Evolutionary conservation across 2,113 vertebrate species (phyloP), one percentile per base, ranked within the genome.

Genomic region (Colistium nudipinnis): DNA sequence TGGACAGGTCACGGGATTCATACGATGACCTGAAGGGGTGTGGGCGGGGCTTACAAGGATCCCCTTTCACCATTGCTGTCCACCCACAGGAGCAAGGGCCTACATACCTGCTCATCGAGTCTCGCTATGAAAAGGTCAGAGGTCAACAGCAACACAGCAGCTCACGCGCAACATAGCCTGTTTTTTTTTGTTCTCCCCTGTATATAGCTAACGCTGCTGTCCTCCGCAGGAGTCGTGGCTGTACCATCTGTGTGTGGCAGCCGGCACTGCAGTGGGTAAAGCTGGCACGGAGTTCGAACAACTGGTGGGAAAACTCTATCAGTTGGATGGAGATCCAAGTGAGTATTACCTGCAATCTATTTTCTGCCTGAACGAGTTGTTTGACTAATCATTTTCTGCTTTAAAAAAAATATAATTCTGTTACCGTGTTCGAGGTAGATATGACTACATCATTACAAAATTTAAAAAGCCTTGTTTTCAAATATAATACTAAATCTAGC

Each of bases 241-340:
- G 74, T 99, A 98, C 86, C 96, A 99, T 86, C 92, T 99, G 82
- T 95, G 94, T 1, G 92, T 99, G 83, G 96, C 96, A 67, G 95
- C 96, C 20, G 97, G 96, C 88, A 93, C 90, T 85, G 92, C 87
- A 17, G 90, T 82, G 83, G 92, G 94, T 9, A 95, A 93, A 70
- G 94, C 96, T 68, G 98, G 98, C 76, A 98, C 98, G 0, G 97
- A 98, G 84, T 99, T 98, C 74, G 98, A 99, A 86, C 94, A 98
- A 69, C 93, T 98, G 60, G 91, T 96, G 82, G 96, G 95, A 85
- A 97, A 97, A 88, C 90, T 99, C 63, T 87, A 97, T 64, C 93
- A 93, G 57, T 77, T 91, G 76, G 95, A 98, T 44, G 96, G 95
- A 2, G 96, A 98, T 45, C 80, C 91, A 62, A 93, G 98, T 99